Percentiles rank a stretch among this genome's conserved stretches.
Evolutionary conservation across 1,140 invertebrate genomes (phyloP).

Genomic region (Gryllus bimaculatus): DNA sequence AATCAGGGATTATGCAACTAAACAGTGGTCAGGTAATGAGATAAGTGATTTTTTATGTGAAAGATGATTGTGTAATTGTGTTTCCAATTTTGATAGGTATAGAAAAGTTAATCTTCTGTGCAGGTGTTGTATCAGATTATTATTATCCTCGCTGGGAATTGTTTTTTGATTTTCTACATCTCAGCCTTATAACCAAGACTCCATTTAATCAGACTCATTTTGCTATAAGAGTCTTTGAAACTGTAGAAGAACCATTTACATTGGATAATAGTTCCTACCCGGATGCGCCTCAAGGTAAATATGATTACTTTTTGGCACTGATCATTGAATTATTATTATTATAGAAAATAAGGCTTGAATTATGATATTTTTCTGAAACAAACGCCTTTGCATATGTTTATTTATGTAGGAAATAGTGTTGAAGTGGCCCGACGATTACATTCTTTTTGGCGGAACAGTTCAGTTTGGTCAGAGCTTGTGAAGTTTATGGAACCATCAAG

Average conservation of each 20-base stretch:
- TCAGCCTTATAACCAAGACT: constrained; percentile 38
- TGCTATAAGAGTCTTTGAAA: constrained; percentile 42
- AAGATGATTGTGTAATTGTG: too few relatives aligned
- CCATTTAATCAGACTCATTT: constrained; percentile 42
- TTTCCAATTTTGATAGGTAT: too few relatives aligned
- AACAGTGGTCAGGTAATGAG: constrained; percentile 69
- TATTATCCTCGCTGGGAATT: constrained; percentile 58
- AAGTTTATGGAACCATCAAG: too few relatives aligned
- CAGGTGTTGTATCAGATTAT: constrained; percentile 51
- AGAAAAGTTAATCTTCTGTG: constrained; percentile 16
- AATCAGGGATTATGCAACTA: constrained; percentile 81
- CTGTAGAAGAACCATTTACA: constrained; percentile 63
- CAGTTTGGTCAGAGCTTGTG: neutral
- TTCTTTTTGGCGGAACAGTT: neutral
- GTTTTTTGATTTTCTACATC: constrained; percentile 47
- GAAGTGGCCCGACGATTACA: neutral
- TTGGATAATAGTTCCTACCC: constrained; percentile 10
- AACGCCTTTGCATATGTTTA: neutral
- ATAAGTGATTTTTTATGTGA: too few relatives aligned
- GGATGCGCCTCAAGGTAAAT: too few relatives aligned
- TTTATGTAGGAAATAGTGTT: neutral
- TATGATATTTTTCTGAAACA: neutral
- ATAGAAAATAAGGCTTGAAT: too few relatives aligned
- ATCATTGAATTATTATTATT: neutral
- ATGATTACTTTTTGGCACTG: too few relatives aligned